Percentiles rank a stretch among this genome's conserved stretches.
These are phyloP conservation scores for Caenorhabditis sinica DNA, from an alignment of 2,888 invertebrate species.

Conservation along the genomic window DNA sequence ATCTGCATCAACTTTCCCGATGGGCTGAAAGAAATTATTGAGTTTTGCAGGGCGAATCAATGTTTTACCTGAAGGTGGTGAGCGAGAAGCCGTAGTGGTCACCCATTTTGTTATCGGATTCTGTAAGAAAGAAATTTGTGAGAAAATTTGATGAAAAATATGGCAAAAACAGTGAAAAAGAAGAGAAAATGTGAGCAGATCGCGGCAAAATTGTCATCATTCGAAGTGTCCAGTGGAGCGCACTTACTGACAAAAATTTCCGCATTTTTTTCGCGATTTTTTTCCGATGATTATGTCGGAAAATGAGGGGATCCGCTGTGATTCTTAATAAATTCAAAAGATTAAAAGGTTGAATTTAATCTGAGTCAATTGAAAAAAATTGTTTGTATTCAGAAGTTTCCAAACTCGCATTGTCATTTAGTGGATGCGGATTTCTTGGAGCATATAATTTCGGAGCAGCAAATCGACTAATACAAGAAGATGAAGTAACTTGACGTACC, in stretches of 20 bases:
- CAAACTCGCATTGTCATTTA: slow-evolving; percentile 74
- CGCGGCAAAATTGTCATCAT: slow-evolving; percentile 65
- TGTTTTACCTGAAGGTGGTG: slow-evolving; percentile 81
- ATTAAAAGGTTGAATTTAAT: slow-evolving; percentile 27
- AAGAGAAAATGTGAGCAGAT: slow-evolving; percentile 9
- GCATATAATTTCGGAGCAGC: slow-evolving; percentile 82
- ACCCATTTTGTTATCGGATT: slow-evolving; percentile 73
- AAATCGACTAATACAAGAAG: slow-evolving; percentile 75
- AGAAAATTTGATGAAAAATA: slow-evolving; percentile 2
- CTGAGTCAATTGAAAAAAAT: not conserved
- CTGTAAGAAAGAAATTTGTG: slow-evolving; percentile 22
- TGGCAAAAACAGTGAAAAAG: not conserved
- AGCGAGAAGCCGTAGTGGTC: slow-evolving; percentile 83
- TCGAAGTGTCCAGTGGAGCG: slow-evolving; percentile 56
- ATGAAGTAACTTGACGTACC: slow-evolving; percentile 65
- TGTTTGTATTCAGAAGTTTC: slow-evolving; percentile 45
- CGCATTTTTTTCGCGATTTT: not conserved
- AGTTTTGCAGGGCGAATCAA: no score
- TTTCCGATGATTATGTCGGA: not conserved
- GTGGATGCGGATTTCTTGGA: slow-evolving; percentile 82
- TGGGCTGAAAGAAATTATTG: slow-evolving; percentile 88
- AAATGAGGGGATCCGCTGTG: slow-evolving; percentile 27
- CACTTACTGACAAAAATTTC: slow-evolving; percentile 32
- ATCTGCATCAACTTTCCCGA: slow-evolving; percentile 99
- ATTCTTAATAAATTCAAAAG: slow-evolving; percentile 5